Conservation (phyloP, 1,140 invertebrate genomes). For the Antheraea mylitta region DNA sequence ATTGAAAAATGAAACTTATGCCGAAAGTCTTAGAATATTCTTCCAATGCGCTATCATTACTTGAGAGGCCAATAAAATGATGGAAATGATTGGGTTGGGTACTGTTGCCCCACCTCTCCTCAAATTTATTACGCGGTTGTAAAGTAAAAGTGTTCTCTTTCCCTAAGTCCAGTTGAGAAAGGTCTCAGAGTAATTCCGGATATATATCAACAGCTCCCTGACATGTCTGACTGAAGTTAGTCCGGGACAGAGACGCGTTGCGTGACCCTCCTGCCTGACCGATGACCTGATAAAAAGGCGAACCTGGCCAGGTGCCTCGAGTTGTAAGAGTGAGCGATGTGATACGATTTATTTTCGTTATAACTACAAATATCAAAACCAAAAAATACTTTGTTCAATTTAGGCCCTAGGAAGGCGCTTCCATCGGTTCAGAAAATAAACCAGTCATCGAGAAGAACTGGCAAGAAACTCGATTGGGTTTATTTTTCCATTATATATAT, state of each 20-base stretch:
- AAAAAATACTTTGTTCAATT: too few species aligned
- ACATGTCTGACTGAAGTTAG: constrained; percentile 1
- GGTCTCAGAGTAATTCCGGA: background rate
- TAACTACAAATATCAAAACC: too few species aligned
- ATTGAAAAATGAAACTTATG: too few species aligned
- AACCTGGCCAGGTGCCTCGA: background rate
- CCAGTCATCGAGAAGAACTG: too few species aligned
- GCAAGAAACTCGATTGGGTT: too few species aligned
- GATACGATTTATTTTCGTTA: background rate
- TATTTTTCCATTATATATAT: too few species aligned
- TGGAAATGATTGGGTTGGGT: background rate
- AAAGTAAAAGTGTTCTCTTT: background rate
- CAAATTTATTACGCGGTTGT: constrained; percentile 1
- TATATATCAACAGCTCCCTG: constrained; percentile 4
- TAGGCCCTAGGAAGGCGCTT: too few species aligned
- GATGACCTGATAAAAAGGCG: constrained; percentile 52
- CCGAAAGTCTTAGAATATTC: too few species aligned
- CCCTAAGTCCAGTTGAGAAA: background rate
- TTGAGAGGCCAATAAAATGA: background rate
- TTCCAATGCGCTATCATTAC: background rate
- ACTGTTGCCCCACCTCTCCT: background rate
- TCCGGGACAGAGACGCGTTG: constrained; percentile 21
- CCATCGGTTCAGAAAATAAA: too few species aligned
- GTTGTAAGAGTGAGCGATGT: background rate
- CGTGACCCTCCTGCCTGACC: constrained; percentile 44